phyloP scores from a whole-genome alignment of 2,113 vertebrate species.

The Lota lota region DNA sequence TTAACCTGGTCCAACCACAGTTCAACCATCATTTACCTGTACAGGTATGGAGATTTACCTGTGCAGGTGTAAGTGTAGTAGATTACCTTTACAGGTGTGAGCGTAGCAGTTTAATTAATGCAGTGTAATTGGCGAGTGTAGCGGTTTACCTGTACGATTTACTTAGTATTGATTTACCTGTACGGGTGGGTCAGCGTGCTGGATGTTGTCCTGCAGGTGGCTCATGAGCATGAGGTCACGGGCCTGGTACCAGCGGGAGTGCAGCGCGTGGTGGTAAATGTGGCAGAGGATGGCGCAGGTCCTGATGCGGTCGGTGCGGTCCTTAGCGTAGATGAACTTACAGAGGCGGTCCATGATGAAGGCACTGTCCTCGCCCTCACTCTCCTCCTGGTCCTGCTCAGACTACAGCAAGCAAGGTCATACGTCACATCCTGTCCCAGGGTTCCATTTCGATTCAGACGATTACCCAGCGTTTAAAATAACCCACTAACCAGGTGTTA shows the following conservation, averaged over 20 bases:
- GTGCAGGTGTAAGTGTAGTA: too few relatives aligned
- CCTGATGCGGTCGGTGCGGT: slow-evolving; percentile 87
- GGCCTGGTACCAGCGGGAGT: slow-evolving; percentile 91
- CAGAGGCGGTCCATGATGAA: slow-evolving; percentile 87
- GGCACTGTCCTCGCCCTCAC: slow-evolving; percentile 84
- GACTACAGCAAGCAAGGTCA: slow-evolving; percentile 62
- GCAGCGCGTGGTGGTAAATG: slow-evolving; percentile 91
- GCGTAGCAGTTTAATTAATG: too few relatives aligned
- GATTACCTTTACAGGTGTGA: too few relatives aligned
- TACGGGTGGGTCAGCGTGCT: slow-evolving; percentile 88
- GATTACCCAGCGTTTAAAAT: too few relatives aligned
- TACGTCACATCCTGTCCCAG: too few relatives aligned
- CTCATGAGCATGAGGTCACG: slow-evolving; percentile 93
- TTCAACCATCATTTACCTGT: too few relatives aligned
- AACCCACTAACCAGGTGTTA: too few relatives aligned
- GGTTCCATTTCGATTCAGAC: too few relatives aligned
- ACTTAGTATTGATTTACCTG: slow-evolving; percentile 68
- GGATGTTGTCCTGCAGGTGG: slow-evolving; percentile 92
- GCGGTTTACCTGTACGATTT: too few relatives aligned
- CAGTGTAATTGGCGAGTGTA: neutral
- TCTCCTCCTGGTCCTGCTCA: slow-evolving; percentile 87
- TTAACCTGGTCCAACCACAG: too few relatives aligned
- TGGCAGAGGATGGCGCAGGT: slow-evolving; percentile 92
- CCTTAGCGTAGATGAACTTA: slow-evolving; percentile 90
- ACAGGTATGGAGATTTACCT: too few relatives aligned